Evolutionary conservation across 1,140 invertebrate species (phyloP).

Genomic region (Thalassaphorura encarpata): DNA sequence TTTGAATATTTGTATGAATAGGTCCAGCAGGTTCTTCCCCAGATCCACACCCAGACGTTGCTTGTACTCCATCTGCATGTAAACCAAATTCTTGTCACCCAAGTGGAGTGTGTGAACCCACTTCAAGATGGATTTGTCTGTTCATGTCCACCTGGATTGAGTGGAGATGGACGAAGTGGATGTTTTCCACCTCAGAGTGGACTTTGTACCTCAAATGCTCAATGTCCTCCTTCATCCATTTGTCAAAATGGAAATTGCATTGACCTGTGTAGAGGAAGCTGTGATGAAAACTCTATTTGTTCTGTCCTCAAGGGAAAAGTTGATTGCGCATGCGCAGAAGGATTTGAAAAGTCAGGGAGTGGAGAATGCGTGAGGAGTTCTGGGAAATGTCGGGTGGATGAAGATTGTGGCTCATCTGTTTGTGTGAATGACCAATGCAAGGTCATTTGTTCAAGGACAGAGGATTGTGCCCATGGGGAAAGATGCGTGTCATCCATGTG

Average conservation of each 20-base stretch:
- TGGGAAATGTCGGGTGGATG: slow-evolving; percentile 54
- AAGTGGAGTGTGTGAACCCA: no score
- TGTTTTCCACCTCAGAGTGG: slow-evolving; percentile 60
- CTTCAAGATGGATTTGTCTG: no score
- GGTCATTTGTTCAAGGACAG: slow-evolving; percentile 61
- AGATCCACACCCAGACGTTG: slow-evolving; percentile 68
- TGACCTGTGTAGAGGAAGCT: slow-evolving; percentile 65
- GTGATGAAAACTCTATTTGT: slow-evolving; percentile 65
- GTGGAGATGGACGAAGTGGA: slow-evolving; percentile 52
- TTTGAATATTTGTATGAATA: no score
- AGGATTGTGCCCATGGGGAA: slow-evolving; percentile 70
- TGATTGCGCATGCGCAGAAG: slow-evolving; percentile 59
- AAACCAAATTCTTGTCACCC: background rate
- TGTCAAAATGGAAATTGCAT: slow-evolving; percentile 61
- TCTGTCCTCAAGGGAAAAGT: slow-evolving; percentile 60
- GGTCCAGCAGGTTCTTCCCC: slow-evolving; percentile 66
- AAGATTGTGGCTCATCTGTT: slow-evolving; percentile 62
- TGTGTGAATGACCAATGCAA: slow-evolving; percentile 74
- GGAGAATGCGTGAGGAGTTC: slow-evolving; percentile 61
- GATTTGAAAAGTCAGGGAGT: slow-evolving; percentile 52
- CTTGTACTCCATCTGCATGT: slow-evolving; percentile 45
- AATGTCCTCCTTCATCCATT: slow-evolving; percentile 60
- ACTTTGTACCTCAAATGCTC: slow-evolving; percentile 55
- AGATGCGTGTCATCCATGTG: slow-evolving; percentile 67
- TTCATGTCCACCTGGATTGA: background rate